Evolutionary conservation across 2,797 vertebrate species (phyloP).

Genomic region (Sparidentex hasta): DNA sequence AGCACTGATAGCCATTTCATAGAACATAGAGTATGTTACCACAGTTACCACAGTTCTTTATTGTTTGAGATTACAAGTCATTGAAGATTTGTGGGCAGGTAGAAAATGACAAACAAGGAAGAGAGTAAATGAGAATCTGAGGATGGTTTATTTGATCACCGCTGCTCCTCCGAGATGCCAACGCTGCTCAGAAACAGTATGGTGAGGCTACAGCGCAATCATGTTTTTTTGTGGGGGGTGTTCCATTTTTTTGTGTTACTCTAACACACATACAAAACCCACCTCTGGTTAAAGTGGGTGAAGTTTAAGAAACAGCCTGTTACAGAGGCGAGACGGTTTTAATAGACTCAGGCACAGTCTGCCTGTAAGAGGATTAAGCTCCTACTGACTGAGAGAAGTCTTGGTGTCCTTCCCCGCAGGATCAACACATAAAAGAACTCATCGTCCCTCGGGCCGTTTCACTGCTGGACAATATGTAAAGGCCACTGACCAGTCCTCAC

Average conservation of each 20-base stretch:
- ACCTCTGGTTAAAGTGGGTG: conserved; percentile 24
- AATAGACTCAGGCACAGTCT: conserved; percentile 41
- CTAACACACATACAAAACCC: neutral
- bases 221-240: neutral
- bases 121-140: conserved; percentile 35
- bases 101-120: conserved; percentile 31
- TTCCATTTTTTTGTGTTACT: neutral
- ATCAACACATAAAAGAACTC: conserved; percentile 55
- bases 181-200: conserved; percentile 35
- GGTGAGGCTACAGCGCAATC: conserved; percentile 13
- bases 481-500: conserved; percentile 33
- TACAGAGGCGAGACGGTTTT: conserved; percentile 16
- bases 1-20: neutral
- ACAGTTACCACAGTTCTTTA: conserved; percentile 25
- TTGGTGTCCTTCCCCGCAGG: conserved; percentile 46
- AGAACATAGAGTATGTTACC: conserved; percentile 4
- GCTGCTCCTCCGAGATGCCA: conserved; percentile 43
- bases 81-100: conserved; percentile 1
- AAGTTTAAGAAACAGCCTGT: conserved; percentile 29
- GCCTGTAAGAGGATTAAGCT: conserved; percentile 52
- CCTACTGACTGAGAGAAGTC: conserved; percentile 14
- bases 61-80: conserved; percentile 43
- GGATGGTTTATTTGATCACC: conserved; percentile 51
- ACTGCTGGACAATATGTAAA: conserved; percentile 42
- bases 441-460: conserved; percentile 19